phyloP scores from a whole-genome alignment of 2,113 vertebrate genomes.

The Brachyhypopomus gauderio region DNA sequence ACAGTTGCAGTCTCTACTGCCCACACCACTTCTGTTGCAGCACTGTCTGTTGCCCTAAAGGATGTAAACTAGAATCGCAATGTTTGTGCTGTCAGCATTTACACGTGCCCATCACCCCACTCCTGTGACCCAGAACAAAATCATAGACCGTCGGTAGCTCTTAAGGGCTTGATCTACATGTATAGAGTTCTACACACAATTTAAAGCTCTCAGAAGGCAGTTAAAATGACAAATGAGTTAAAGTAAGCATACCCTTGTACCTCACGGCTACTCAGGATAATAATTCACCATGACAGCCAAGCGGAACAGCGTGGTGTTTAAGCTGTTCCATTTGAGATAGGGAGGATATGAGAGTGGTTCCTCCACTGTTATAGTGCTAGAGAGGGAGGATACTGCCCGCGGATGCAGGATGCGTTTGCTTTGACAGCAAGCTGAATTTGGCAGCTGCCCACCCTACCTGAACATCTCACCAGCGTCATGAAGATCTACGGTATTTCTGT shows the following conservation, averaged over 20 bases:
- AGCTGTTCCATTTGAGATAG: neutral
- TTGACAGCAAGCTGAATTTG: neutral
- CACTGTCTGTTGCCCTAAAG: neutral
- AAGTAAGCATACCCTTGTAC: too few species aligned
- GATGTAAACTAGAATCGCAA: neutral
- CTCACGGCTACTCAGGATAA: too few species aligned
- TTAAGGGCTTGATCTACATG: too few species aligned
- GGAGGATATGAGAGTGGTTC: neutral
- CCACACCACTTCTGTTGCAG: neutral
- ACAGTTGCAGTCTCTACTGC: neutral
- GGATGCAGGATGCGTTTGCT: slow-evolving; percentile 16
- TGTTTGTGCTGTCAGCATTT: too few species aligned
- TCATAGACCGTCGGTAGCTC: too few species aligned
- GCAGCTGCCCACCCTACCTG: neutral
- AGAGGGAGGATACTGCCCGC: neutral
- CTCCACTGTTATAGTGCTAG: neutral
- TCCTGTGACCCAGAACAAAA: too few species aligned
- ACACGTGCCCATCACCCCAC: too few species aligned
- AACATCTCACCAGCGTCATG: neutral
- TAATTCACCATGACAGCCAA: neutral
- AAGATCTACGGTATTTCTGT: too few species aligned
- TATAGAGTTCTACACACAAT: too few species aligned
- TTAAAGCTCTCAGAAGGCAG: too few species aligned
- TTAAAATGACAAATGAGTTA: too few species aligned
- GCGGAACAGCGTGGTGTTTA: too few species aligned